Evolutionary conservation across 2,888 invertebrate genomes (phyloP), one percentile per base, ranked within the genome.

Genomic region (Zootermopsis nevadensis): DNA sequence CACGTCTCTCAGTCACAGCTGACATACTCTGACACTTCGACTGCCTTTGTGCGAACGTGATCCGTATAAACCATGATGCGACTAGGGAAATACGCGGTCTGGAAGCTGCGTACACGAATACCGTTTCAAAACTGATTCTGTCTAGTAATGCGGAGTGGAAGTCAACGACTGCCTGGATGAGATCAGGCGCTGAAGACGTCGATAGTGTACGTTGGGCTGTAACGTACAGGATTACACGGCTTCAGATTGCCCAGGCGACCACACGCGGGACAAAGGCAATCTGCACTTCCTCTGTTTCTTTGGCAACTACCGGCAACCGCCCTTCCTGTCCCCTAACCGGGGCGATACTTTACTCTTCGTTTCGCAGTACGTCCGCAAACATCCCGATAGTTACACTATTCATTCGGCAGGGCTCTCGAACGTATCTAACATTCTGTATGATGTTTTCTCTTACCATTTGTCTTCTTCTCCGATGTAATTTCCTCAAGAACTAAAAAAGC

Each of bases 401-500:
- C 33, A 33, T 69, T 69, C 69, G 22, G 30, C 31, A 69, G 27
- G 30, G 27, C 60, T 33, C 69, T 69, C 69, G 33, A 69, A 33
- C 31, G 33, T 4, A 22, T 12, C 30, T 30, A 69, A 69, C 33
- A 31, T 69, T 69, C 15, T 69, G 33, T 33, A 33, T 33, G 69
- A 69, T 31, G 31, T 33, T 69, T 69, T 69, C 69, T 33, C 69
- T 31, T 69, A 69, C 69, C 69, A 69, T 69, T 69, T 69, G 69
- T 69, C 69, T 69, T 69, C 66, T 22, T 69, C 69, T 33, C 31
- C 31, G 69, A 69, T 33, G 69, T 69, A 69, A 69, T 69, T 69
- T 69, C 69, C 69, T 69, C 33, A 69, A 31, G 69, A 69, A 69
- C 69, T 69, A 31, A 69, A 69, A 69, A 67, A 69, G 33, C 69